Percentiles rank a stretch among this genome's conserved stretches.
Evolutionary conservation across 2,113 vertebrate species (phyloP).

Genomic region (Crotalus viridis): DNA sequence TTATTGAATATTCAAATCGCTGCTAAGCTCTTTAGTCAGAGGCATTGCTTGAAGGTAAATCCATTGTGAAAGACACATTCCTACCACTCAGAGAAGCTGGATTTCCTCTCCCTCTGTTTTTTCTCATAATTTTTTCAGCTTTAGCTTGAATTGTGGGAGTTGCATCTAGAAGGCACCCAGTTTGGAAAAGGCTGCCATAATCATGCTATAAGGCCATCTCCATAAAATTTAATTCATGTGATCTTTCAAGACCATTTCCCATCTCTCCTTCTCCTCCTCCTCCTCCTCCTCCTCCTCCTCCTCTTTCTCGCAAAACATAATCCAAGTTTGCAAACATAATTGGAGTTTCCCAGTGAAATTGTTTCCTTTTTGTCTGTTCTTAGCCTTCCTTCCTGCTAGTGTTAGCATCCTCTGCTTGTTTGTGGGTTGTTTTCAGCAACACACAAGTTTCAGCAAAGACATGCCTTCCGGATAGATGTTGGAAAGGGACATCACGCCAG

Average conservation of each 20-base stretch:
- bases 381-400: conserved; percentile 39
- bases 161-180: neutral
- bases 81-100: neutral
- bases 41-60: neutral
- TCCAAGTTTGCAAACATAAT: neutral
- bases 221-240: neutral
- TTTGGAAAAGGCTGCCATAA: neutral
- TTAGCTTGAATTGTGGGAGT: neutral
- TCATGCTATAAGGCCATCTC: neutral
- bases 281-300: neutral
- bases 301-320: neutral
- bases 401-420: neutral
- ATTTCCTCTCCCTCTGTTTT: neutral
- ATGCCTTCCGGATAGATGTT: neutral
- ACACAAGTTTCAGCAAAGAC: conserved; percentile 27
- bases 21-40: neutral
- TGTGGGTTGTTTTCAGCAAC: neutral
- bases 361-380: conserved; percentile 33
- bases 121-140: neutral
- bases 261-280: neutral
- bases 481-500: conserved; percentile 6
- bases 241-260: neutral
- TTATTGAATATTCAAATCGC: neutral
- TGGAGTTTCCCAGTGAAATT: neutral
- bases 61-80: neutral